Base-by-base conservation (phyloP, 64 coral and sea anemone species). In the Stichodactyla helianthus region DNA sequence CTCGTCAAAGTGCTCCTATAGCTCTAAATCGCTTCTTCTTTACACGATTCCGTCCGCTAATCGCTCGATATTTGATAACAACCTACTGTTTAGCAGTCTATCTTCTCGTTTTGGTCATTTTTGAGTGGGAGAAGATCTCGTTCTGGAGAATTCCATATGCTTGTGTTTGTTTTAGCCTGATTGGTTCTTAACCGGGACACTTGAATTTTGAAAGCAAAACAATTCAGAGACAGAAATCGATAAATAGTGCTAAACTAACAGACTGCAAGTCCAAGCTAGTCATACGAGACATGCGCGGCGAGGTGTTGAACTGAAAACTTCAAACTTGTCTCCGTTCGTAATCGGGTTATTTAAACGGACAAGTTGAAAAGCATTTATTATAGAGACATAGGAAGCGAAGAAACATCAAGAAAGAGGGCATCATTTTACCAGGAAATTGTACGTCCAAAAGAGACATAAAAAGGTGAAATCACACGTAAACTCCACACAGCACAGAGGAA, bases 151-250 rank as follows among this genome's bases (percentile, higher is more conserved):
- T 52, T 81, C 78, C 17, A 81, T 19, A 18, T 81, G 52, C 78
- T 81, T 20, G 78, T 81, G 26, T 54, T 81, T 52, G 78, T 81
- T 20, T 79, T 81, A 81, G 78, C 18, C 50, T 81, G 78, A 81
- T 81, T 81, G 78, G 78, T 81, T 81, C 78, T 81, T 81, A 81
- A 81, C 51, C 10, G 12, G 54, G 78, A 81, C 78, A 81, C 78
- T 81, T 81, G 78, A 81, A 81, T 51, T 74, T 74, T 74, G 68
- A 74, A 74, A 74, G 68, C 7, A 74, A 74, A 74, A 74, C 68
- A 74, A 74, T 74, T 74, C 8, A 74, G 68, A 23, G 25, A 74
- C 68, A 74, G 68, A 74, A 74, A 74, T 74, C 27, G 68, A 74
- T 74, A 31, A 74, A 27, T 18, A 19, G 22, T 12, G 68, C 68